Base-by-base conservation (phyloP, 2,797 vertebrate genomes). In the Neosilurus mollespiculum region DNA sequence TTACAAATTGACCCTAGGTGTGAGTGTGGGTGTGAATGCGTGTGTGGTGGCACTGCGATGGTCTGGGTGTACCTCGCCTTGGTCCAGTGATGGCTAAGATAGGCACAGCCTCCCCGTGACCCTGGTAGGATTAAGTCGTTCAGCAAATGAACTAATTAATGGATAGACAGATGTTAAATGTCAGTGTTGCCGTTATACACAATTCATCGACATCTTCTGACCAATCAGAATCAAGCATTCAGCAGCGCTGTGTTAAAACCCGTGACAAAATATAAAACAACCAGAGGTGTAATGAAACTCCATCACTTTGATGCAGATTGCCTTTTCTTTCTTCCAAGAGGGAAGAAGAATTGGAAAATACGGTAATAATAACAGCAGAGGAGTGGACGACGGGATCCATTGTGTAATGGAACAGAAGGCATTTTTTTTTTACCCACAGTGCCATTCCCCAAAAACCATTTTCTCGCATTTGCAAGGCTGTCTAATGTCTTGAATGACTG, bases 401-500 rank as follows among this genome's bases (percentile, higher is more conserved):
- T 87, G 86, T 87, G 85, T 71, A 65, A 78, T 9, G 61, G 82
- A 82, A 64, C 84, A 78, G 58, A 87, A 83, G 78, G 80, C 0
- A 76, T 84, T 84, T 87, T 78, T 85, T 67, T 56, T 43, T 85
- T 67, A 56, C 53, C 59, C 76, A 80, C 83, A 83, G 80, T 83
- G 58, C 81, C 83, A 79, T 83, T 87, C 86, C 85, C 84, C 54
- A 64, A 64, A 10, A 69, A 80, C 61, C 77, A 87, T 87, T 87
- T 88, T 81, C 88, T 53, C 88, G 83, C 81, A 87, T 87, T 87
- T 83, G 78, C 84, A 84, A 84, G 86, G 69, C 83, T 84, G 87
- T 86, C 87, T 85, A 85, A 87, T 83, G 87, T 87, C 80, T 71
- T 87, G 83, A 87, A 88, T 86, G 87, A 81, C 85, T 85, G 88